Conservation (phyloP, 2,113 vertebrate genomes). For the Brienomyrus longianalis region DNA sequence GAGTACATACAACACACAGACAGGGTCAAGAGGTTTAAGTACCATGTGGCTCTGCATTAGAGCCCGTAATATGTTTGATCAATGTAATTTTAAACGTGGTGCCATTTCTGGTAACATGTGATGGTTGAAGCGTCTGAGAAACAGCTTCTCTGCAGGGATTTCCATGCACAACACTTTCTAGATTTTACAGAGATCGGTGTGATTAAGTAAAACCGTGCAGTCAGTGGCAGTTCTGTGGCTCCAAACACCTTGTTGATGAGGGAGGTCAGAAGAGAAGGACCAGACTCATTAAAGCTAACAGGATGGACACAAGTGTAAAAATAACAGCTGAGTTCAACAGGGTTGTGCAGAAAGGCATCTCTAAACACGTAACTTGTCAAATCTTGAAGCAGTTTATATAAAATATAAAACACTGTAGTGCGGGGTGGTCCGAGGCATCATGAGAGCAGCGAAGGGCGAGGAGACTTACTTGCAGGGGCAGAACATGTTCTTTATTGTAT, state of each 20-base stretch:
- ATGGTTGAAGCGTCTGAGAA: background rate
- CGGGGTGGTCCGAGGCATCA: too few species aligned
- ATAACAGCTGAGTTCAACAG: background rate
- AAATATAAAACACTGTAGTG: too few species aligned
- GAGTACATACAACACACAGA: background rate
- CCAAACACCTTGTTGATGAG: background rate
- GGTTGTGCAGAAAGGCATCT: background rate
- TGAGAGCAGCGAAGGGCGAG: too few species aligned
- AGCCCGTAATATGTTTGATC: background rate
- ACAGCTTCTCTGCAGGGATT: background rate
- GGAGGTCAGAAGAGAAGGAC: background rate
- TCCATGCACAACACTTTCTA: background rate
- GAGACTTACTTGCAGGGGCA: too few species aligned
- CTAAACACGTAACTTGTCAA: background rate
- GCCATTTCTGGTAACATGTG: background rate
- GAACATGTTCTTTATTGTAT: too few species aligned
- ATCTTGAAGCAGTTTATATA: background rate
- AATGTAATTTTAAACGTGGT: background rate
- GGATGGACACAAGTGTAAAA: background rate
- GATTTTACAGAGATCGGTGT: background rate
- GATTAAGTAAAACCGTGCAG: background rate
- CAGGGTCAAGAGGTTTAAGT: background rate
- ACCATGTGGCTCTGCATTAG: background rate
- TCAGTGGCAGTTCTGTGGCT: background rate
- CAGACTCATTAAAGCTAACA: background rate